These are phyloP conservation scores for Nannospalax galili DNA, from an alignment of 2,113 vertebrate genomes.

Conservation along the genomic window DNA sequence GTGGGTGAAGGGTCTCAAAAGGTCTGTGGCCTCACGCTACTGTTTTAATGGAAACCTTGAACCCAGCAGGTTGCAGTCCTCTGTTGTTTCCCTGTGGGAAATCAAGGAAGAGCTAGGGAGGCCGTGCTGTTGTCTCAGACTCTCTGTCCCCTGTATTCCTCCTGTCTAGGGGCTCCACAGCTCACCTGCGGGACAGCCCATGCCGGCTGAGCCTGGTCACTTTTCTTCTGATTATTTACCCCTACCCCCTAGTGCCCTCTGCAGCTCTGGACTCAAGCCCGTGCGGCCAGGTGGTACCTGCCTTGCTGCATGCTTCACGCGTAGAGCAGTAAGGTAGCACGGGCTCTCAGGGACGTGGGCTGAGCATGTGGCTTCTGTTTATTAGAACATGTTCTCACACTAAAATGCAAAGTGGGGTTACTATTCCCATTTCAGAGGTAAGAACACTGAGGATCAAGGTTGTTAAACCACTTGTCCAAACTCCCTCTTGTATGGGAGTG, in stretches of 20 bases:
- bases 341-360: not conserved
- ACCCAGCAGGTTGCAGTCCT: not conserved
- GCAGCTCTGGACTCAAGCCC: not conserved
- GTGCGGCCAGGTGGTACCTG: not conserved
- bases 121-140: not conserved
- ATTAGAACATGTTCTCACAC: too few species aligned
- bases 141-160: too few species aligned
- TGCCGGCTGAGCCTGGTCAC: not conserved
- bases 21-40: not conserved
- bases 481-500: too few species aligned
- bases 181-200: not conserved
- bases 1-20: not conserved
- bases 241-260: not conserved
- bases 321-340: not conserved
- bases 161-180: too few species aligned
- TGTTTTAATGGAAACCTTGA: not conserved
- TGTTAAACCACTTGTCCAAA: not conserved
- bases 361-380: not conserved
- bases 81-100: not conserved
- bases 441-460: not conserved
- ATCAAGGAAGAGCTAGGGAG: not conserved
- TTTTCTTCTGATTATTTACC: not conserved
- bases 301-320: not conserved
- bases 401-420: not conserved
- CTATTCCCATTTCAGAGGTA: not conserved